phyloP scores from a whole-genome alignment of 2,797 vertebrate genomes.

The Microchirus variegatus region DNA sequence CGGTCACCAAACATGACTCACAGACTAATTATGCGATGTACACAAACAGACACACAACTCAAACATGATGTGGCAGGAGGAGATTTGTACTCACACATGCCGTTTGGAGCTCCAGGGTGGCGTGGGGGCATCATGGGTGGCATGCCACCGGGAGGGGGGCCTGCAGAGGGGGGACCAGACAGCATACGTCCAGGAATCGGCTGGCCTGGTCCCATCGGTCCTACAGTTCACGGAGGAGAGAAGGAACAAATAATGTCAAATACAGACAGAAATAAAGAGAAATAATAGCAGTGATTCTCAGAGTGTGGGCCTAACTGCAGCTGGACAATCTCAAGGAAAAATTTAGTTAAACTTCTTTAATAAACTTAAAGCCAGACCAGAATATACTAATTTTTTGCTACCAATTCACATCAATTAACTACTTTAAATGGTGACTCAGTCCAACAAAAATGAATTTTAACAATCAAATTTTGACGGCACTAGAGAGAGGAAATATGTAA shows the following conservation, averaged over 20 bases:
- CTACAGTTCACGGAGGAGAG: slow-evolving; percentile 31
- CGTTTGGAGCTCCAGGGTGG: slow-evolving; percentile 89
- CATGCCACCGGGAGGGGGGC: slow-evolving; percentile 80
- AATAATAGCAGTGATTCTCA: too few species aligned
- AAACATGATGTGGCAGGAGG: not conserved
- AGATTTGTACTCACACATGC: slow-evolving; percentile 90
- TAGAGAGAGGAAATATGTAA: too few species aligned
- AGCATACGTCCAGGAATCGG: slow-evolving; percentile 87
- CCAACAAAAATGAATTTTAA: too few species aligned
- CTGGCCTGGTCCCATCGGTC: slow-evolving; percentile 84
- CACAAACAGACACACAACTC: not conserved
- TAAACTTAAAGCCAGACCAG: too few species aligned
- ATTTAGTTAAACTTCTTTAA: too few species aligned
- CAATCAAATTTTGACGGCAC: too few species aligned
- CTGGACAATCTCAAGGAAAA: too few species aligned
- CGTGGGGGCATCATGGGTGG: slow-evolving; percentile 89
- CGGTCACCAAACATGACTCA: too few species aligned
- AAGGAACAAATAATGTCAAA: not conserved
- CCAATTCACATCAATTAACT: too few species aligned
- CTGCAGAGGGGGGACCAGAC: slow-evolving; percentile 74
- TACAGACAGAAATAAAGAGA: not conserved
- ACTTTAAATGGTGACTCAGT: too few species aligned
- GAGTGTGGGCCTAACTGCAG: too few species aligned
- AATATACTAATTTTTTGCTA: too few species aligned
- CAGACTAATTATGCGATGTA: not conserved